Base-by-base conservation (phyloP, 2,113 vertebrate genomes). In the Bos javanicus region DNA sequence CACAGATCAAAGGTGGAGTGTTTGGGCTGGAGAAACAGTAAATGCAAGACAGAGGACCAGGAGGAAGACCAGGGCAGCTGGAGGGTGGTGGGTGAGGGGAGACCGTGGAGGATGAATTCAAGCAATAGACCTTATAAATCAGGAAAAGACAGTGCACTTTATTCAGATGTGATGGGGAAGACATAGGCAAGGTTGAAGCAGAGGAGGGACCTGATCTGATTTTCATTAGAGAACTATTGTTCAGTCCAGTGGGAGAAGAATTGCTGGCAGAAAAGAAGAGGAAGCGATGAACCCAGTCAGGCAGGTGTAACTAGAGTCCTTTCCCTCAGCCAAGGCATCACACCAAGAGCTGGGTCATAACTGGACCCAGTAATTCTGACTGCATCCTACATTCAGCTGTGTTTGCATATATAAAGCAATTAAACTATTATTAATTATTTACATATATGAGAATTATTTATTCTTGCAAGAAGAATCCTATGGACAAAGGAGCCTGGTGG, bases 11-110 rank as follows among this genome's bases (percentile, higher is more conserved):
- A 36, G 39, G 11, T 46, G 26, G 7, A 36, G 5, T 3, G 8
- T 92, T 17, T 12, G 33, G 17, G 7, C 28, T 30, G 4, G 28
- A 26, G 14, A 15, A 56, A 39, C 2, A 16, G 25, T 54, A 36
- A 28, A 33, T 23, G 11, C 4, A 59, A 82, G 14, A 7, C 0
- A 1, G 30, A 48, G 3, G 43, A 36, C 0, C 5, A 15, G 28
- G 12, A 39, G 25, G 28, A 36, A 48, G 21, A 2, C 9, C 9
- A 12, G 10, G 14, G 39, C 25, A 36, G 2, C 43, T 21, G 15
- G 4, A 26, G 4, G 39, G 2, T 6, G 5, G 16, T 0, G 15
- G 43, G 43, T 0, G 2, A 60, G 7, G 2, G 25, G 11, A 82
- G 50, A 0, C 0, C 1, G 1, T 15, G 5, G 2, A 12, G 15